These are phyloP conservation scores for Rhadina sibilatrix DNA, from an alignment of 2,113 vertebrate species.

Conservation along the genomic window DNA sequence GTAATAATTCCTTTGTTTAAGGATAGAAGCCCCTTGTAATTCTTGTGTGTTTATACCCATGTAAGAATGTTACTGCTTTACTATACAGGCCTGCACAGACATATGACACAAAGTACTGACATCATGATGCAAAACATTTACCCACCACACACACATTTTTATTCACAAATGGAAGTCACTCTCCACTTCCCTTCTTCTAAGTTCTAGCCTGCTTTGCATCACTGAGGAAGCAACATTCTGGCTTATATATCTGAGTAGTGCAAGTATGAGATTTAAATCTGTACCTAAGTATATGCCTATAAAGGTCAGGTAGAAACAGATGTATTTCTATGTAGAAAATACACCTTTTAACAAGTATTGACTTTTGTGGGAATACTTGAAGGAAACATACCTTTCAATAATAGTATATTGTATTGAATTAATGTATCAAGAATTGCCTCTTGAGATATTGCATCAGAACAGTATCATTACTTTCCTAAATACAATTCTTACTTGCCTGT, in stretches of 20 bases:
- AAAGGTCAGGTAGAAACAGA: not conserved
- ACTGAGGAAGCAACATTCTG: not conserved
- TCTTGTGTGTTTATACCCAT: not conserved
- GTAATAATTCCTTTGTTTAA: not conserved
- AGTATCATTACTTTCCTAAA: not conserved
- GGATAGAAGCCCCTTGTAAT: not conserved
- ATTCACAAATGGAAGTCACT: not conserved
- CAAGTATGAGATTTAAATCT: not conserved
- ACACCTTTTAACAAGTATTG: not conserved
- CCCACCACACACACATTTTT: not conserved
- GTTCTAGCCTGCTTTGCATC: not conserved
- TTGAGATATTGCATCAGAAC: not conserved
- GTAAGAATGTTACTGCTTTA: not conserved
- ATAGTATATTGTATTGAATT: not conserved
- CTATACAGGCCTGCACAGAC: not conserved
- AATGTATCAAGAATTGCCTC: not conserved
- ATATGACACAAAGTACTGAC: not conserved
- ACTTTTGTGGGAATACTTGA: not conserved
- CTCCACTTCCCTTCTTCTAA: not conserved
- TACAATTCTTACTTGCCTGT: not conserved
- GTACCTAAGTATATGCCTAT: not conserved
- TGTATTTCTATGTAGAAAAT: not conserved
- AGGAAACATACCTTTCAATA: not conserved
- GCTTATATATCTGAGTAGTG: accelerated
- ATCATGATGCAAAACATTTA: not conserved